These are phyloP conservation scores for Lasioglossum villosulum DNA, from an alignment of 2,888 invertebrate species.

Conservation along the genomic window DNA sequence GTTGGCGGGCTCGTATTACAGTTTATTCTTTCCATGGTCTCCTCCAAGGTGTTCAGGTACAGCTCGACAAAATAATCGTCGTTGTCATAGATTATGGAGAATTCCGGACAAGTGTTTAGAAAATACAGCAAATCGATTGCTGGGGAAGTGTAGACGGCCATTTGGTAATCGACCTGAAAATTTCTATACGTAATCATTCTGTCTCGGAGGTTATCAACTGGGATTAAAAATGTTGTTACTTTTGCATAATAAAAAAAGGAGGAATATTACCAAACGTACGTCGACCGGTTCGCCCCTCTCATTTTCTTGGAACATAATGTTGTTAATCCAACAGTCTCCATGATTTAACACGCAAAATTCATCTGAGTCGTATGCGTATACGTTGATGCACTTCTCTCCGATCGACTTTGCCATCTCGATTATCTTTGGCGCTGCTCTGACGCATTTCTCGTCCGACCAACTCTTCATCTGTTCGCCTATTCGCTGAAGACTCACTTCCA, in stretches of 20 bases:
- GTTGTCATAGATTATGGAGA: conserved; percentile 60
- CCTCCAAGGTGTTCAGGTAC: conserved; percentile 62
- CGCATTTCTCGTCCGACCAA: conserved; percentile 60
- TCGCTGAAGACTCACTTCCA: conserved; percentile 39
- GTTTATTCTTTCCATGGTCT: conserved; percentile 61
- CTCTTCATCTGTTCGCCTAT: conserved; percentile 36
- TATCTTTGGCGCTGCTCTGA: conserved; percentile 51
- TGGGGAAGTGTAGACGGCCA: conserved; percentile 72
- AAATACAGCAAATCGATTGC: conserved; percentile 73
- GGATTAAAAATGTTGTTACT: too few species aligned
- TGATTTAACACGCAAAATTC: conserved; percentile 77
- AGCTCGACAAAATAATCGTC: conserved; percentile 66
- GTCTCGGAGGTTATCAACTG: too few species aligned
- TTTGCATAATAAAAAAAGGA: neutral
- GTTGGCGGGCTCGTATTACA: conserved; percentile 70
- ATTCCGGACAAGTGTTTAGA: conserved; percentile 67
- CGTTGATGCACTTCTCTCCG: neutral
- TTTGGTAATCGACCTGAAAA: conserved; percentile 74
- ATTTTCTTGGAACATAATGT: conserved; percentile 72
- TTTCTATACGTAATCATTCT: too few species aligned
- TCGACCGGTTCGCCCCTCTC: conserved; percentile 61
- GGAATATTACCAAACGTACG: conserved; percentile 60
- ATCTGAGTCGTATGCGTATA: conserved; percentile 52
- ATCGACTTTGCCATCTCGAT: conserved; percentile 34
- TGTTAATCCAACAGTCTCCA: conserved; percentile 75